Evolutionary conservation across 2,888 invertebrate species (phyloP).

Genomic region (Parelbella ahira): DNA sequence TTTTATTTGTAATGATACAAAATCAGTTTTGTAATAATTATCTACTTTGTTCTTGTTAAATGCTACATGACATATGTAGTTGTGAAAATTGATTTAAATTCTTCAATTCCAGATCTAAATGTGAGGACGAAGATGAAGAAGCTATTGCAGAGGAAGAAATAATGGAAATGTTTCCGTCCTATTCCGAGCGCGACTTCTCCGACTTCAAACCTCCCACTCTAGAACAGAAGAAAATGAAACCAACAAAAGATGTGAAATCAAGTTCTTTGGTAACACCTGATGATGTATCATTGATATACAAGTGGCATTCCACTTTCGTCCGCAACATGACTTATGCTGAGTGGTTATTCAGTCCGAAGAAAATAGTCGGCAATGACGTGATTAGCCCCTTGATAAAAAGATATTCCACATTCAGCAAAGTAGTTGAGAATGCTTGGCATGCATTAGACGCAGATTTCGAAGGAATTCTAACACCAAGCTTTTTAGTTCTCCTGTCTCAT

Average conservation of each 20-base stretch:
- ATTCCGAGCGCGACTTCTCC: slow-evolving; percentile 84
- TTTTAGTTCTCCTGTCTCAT: slow-evolving; percentile 79
- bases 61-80: too few relatives aligned
- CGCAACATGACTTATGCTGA: slow-evolving; percentile 79
- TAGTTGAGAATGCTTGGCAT: slow-evolving; percentile 74
- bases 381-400: slow-evolving; percentile 77
- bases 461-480: slow-evolving; percentile 74
- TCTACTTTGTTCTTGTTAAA: too few relatives aligned
- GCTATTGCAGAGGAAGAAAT: slow-evolving; percentile 83
- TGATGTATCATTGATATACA: slow-evolving; percentile 80
- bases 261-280: slow-evolving; percentile 65
- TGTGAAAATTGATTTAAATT: too few relatives aligned
- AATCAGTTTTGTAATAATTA: too few relatives aligned
- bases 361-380: slow-evolving; percentile 61
- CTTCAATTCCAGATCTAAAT: slow-evolving; percentile 77
- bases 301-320: slow-evolving; percentile 82
- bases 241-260: slow-evolving; percentile 43
- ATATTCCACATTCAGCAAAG: slow-evolving; percentile 78
- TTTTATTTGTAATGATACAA: too few relatives aligned
- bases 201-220: slow-evolving; percentile 81
- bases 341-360: slow-evolving; percentile 78
- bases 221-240: slow-evolving; percentile 67
- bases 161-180: slow-evolving; percentile 85
- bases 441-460: slow-evolving; percentile 79
- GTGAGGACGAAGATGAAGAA: slow-evolving; percentile 85